A percentile compares a stretch with the other conserved stretches of the same genome.
Evolutionary conservation across 92 coral and sea anemone species (phyloP).

Genomic region (Actinostola sp.): DNA sequence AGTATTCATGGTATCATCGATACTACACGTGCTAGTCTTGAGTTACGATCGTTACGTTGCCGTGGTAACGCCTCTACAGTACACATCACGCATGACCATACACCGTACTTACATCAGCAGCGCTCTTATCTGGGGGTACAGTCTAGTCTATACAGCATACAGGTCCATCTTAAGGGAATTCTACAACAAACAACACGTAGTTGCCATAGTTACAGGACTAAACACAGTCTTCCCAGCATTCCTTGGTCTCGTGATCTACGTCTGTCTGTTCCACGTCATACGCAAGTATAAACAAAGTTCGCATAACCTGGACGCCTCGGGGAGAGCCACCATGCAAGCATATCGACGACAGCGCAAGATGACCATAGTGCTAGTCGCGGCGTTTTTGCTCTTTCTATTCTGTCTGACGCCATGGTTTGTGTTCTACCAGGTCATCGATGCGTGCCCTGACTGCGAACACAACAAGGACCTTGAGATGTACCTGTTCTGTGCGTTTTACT

Average conservation of each 20-base stretch:
- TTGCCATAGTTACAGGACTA: conserved; percentile 64
- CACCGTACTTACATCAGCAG: conserved; percentile 26
- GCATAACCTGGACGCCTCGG: conserved; percentile 56
- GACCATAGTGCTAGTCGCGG: conserved; percentile 59
- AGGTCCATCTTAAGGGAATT: conserved; percentile 46
- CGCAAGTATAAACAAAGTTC: conserved; percentile 48
- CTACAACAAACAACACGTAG: conserved; percentile 25
- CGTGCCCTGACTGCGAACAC: conserved; percentile 73
- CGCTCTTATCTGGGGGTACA: conserved; percentile 54
- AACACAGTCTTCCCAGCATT: conserved; percentile 79
- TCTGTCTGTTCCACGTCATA: conserved; percentile 36
- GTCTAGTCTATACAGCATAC: conserved; percentile 59
- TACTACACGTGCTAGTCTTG: conserved; percentile 62
- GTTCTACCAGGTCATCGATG: conserved; percentile 69
- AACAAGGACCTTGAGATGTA: conserved; percentile 68
- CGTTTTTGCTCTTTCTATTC: conserved; percentile 58
- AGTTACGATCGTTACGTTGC: conserved; percentile 75
- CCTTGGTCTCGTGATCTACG: conserved; percentile 50
- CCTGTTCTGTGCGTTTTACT: conserved; percentile 64
- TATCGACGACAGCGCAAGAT: conserved; percentile 68
- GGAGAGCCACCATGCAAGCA: conserved; percentile 63
- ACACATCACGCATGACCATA: conserved; percentile 48
- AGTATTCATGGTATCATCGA: conserved; percentile 65
- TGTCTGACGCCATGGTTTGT: conserved; percentile 82
- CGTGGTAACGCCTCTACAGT: conserved; percentile 59